Percentiles rank a stretch among this genome's conserved stretches.
These are phyloP conservation scores for Synergus umbraculus DNA, from an alignment of 2,888 invertebrate genomes.

Conservation along the genomic window DNA sequence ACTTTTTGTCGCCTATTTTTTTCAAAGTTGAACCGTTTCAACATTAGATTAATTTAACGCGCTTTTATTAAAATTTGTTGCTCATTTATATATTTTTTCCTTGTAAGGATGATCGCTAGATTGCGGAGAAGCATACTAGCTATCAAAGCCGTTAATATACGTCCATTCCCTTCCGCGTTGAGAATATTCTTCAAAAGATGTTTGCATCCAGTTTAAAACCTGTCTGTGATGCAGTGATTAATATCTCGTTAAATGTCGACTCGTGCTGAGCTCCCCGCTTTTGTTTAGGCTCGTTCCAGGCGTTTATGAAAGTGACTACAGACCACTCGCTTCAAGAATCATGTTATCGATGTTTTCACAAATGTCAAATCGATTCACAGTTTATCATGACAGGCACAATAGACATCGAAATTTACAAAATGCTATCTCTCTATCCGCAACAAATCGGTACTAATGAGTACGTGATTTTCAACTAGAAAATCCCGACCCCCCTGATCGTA, in stretches of 20 bases:
- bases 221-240: constrained; percentile 31
- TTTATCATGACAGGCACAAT: constrained; percentile 1
- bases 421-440: not conserved
- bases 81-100: not conserved
- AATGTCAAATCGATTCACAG: constrained; percentile 33
- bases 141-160: constrained; percentile 27
- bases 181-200: constrained; percentile 36
- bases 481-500: not conserved
- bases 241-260: constrained; percentile 39
- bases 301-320: constrained; percentile 33
- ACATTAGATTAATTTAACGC: too few relatives aligned
- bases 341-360: constrained; percentile 31
- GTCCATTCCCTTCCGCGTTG: constrained; percentile 10
- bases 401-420: not conserved
- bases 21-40: too few relatives aligned
- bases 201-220: constrained; percentile 32
- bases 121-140: not conserved
- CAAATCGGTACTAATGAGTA: constrained; percentile 32
- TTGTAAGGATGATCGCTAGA: not conserved
- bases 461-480: constrained; percentile 2
- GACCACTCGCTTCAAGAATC: constrained; percentile 22
- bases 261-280: constrained; percentile 6
- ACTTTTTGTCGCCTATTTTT: not conserved
- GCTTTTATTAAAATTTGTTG: not conserved
- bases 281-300: constrained; percentile 27